A percentile compares a stretch with the other conserved stretches of the same genome.
These are phyloP conservation scores for Rhopalosiphum nymphaeae DNA, from an alignment of 2,888 invertebrate genomes.

Conservation along the genomic window DNA sequence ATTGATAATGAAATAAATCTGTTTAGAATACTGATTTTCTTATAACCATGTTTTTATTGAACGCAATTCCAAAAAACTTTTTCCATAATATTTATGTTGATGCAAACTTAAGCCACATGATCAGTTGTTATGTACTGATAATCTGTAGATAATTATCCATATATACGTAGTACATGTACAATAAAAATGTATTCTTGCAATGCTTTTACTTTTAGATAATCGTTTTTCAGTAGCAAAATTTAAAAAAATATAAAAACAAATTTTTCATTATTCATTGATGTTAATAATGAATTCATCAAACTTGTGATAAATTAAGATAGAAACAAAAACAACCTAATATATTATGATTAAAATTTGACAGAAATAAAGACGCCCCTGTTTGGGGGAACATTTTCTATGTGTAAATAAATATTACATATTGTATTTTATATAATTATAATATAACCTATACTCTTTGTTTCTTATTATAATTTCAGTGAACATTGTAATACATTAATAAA, in stretches of 20 bases:
- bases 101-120: too few species aligned
- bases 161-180: too few species aligned
- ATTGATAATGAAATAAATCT: too few species aligned
- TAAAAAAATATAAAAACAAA: neutral
- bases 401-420: neutral
- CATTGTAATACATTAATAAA: neutral
- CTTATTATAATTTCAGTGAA: neutral
- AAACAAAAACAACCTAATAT: neutral
- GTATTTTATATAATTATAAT: neutral
- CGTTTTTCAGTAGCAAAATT: neutral
- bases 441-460: neutral
- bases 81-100: too few species aligned
- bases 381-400: neutral
- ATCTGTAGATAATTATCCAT: too few species aligned
- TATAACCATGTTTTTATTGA: too few species aligned
- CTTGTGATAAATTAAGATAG: neutral
- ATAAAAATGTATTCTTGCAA: too few species aligned
- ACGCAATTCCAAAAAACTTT: too few species aligned
- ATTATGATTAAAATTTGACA: neutral
- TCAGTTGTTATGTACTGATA: too few species aligned
- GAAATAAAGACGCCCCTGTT: neutral
- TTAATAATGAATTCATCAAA: neutral
- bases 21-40: too few species aligned
- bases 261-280: neutral
- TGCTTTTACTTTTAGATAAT: neutral